Percentiles rank a stretch among this genome's conserved stretches.
phyloP scores from a whole-genome alignment of 2,888 invertebrate genomes.

The Eupithecia abbreviata region DNA sequence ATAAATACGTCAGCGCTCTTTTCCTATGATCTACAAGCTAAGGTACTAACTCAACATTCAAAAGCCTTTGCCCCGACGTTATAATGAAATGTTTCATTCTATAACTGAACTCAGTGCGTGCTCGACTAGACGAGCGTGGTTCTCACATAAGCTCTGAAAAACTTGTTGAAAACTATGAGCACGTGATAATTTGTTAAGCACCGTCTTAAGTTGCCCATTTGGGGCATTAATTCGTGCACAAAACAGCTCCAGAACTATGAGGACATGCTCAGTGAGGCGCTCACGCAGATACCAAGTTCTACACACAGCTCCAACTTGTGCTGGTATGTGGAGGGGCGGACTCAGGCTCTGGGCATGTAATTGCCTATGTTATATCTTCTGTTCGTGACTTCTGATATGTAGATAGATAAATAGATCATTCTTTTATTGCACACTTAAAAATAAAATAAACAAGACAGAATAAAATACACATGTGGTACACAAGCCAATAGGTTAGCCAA shows the following conservation, averaged over 20 bases:
- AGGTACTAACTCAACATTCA: neutral
- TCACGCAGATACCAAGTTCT: conserved; percentile 37
- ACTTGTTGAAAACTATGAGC: conserved; percentile 36
- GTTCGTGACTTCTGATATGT: neutral
- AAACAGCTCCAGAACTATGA: conserved; percentile 38
- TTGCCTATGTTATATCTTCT: neutral
- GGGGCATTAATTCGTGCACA: conserved; percentile 26
- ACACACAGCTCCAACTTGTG: conserved; percentile 27
- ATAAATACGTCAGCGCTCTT: neutral
- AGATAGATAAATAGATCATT: no score
- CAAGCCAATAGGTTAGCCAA: no score
- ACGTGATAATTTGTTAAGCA: conserved; percentile 13
- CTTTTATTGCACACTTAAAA: no score
- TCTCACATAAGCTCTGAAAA: neutral
- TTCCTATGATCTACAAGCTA: no score
- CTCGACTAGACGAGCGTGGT: neutral
- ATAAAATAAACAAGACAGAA: no score
- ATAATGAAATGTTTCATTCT: neutral
- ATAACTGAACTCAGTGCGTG: neutral
- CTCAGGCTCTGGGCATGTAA: neutral
- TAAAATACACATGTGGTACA: no score
- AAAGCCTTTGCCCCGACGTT: neutral
- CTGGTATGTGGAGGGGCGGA: neutral
- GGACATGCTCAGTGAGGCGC: conserved; percentile 37
- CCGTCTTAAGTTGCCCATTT: conserved; percentile 21